Evolutionary conservation across 2,888 invertebrate species (phyloP).

Genomic region (Galeopsomyia nigrocyanea): DNA sequence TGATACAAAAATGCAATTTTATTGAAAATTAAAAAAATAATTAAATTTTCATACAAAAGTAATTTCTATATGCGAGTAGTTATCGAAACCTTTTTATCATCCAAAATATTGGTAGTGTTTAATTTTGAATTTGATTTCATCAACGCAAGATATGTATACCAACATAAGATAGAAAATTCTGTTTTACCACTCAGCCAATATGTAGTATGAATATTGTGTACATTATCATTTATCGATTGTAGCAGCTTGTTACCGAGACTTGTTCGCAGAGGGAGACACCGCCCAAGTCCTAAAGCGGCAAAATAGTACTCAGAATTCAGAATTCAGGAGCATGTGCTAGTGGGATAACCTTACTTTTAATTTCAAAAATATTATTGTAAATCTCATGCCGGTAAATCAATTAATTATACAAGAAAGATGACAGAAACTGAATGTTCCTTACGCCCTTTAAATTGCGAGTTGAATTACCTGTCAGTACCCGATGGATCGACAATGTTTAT

Average conservation of each 20-base stretch:
- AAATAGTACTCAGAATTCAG: no score
- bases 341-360: slow-evolving; percentile 28
- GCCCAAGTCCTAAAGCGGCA: no score
- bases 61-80: slow-evolving; percentile 33
- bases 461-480: slow-evolving; percentile 80
- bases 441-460: slow-evolving; percentile 76
- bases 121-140: slow-evolving; percentile 11
- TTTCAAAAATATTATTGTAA: slow-evolving; percentile 7
- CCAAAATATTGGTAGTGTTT: slow-evolving; percentile 20
- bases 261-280: no score
- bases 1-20: no score
- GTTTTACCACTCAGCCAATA: not conserved
- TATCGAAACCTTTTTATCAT: not conserved
- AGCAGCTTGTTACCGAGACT: no score
- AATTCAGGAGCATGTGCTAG: slow-evolving; percentile 7
- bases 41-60: slow-evolving; percentile 21
- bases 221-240: no score
- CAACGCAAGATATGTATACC: not conserved
- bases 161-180: not conserved
- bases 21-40: no score
- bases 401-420: slow-evolving; percentile 44
- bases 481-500: slow-evolving; percentile 85
- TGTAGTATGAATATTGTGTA: no score
- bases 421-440: slow-evolving; percentile 54
- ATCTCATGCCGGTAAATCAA: slow-evolving; percentile 12